These are phyloP conservation scores for Petrocephalus microphthalmus DNA, from an alignment of 2,113 vertebrate species.

Conservation along the genomic window DNA sequence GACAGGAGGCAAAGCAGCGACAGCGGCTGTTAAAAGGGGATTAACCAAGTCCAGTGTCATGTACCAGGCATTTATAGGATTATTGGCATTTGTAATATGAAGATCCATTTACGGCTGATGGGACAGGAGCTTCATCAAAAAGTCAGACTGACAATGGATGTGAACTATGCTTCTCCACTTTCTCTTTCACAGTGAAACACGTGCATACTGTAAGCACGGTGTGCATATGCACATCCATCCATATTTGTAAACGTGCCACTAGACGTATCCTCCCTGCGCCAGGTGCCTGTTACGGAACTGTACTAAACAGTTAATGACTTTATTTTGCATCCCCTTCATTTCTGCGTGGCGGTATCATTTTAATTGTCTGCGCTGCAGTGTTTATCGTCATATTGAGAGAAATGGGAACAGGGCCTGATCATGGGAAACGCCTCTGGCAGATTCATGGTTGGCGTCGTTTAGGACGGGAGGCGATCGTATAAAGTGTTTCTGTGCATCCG, in stretches of 20 bases:
- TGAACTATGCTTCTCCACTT: neutral
- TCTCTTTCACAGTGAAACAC: neutral
- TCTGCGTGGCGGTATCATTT: neutral
- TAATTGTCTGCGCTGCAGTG: neutral
- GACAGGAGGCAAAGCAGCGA: neutral
- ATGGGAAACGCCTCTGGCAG: neutral
- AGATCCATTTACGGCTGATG: conserved; percentile 23
- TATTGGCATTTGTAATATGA: conserved; percentile 21
- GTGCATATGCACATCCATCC: neutral
- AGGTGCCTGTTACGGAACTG: neutral
- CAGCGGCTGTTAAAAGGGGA: conserved; percentile 19
- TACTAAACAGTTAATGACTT: neutral
- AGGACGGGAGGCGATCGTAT: conserved; percentile 1
- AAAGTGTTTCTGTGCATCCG: neutral
- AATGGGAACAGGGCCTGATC: neutral
- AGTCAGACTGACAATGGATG: neutral
- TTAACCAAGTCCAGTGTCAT: conserved; percentile 19
- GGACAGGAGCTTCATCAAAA: conserved; percentile 26
- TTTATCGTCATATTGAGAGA: neutral
- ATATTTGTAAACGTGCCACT: neutral
- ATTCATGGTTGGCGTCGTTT: neutral
- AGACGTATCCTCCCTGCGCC: neutral
- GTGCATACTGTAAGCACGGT: neutral
- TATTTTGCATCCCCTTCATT: neutral
- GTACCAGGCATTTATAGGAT: conserved; percentile 26